Percentiles rank a stretch among this genome's conserved stretches.
Evolutionary conservation across 2,888 invertebrate genomes (phyloP).

Genomic region (Kuschelorhynchus macadamiae): DNA sequence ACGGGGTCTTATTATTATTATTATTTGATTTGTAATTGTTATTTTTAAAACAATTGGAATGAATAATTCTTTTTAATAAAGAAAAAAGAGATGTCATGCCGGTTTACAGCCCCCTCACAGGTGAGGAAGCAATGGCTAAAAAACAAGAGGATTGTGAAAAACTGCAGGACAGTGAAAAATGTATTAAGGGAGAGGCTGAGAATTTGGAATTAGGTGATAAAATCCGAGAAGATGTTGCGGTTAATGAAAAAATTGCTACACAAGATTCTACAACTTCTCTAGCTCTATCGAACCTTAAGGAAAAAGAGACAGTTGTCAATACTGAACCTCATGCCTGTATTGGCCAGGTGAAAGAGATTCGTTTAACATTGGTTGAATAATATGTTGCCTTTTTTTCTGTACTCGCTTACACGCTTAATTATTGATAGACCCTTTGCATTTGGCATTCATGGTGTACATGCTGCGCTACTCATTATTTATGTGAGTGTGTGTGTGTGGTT

Average conservation of each 20-base stretch:
- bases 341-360: constrained; percentile 42
- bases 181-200: neutral
- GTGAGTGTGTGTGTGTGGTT: too few relatives aligned
- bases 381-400: neutral
- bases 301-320: constrained; percentile 19
- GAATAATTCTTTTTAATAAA: constrained; percentile 1
- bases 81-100: neutral
- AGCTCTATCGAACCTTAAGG: constrained; percentile 11
- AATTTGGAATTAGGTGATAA: neutral
- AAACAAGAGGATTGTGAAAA: constrained; percentile 30
- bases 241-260: constrained; percentile 13
- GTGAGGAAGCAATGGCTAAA: constrained; percentile 41
- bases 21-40: too few relatives aligned
- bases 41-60: too few relatives aligned
- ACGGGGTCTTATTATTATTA: too few relatives aligned
- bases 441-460: too few relatives aligned
- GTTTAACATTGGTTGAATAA: constrained; percentile 2
- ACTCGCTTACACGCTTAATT: too few relatives aligned
- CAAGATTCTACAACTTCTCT: constrained; percentile 13
- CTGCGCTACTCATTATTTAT: too few relatives aligned
- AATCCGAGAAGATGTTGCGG: neutral
- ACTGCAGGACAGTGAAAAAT: constrained; percentile 12
- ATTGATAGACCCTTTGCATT: too few relatives aligned
- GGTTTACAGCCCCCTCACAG: constrained; percentile 38
- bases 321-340: constrained; percentile 43